phyloP scores from a whole-genome alignment of 1,140 invertebrate genomes.

The Helicoverpa armigera region DNA sequence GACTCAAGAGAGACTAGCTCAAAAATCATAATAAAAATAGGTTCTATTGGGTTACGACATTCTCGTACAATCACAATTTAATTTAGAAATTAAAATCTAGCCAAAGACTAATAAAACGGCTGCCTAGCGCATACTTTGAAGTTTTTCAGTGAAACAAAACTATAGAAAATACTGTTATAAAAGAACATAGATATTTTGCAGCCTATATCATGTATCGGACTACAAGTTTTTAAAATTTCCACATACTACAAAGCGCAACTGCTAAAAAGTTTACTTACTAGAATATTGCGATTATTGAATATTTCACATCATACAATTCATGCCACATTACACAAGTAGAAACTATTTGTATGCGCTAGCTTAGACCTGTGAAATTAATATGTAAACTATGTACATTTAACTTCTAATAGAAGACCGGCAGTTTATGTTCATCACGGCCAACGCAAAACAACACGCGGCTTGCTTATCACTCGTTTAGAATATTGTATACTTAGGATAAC shows the following conservation, averaged over 20 bases:
- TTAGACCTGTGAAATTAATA: background rate
- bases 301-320: background rate
- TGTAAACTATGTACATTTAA: background rate
- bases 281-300: no score
- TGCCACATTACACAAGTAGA: background rate
- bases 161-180: background rate
- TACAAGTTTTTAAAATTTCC: no score
- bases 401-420: background rate
- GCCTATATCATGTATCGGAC: no score
- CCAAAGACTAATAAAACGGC: slow-evolving; percentile 19
- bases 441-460: no score
- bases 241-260: no score
- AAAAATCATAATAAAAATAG: background rate
- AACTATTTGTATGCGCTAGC: background rate
- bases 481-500: no score
- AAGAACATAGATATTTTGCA: no score
- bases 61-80: slow-evolving; percentile 27
- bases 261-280: no score
- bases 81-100: slow-evolving; percentile 20
- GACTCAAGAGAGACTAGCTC: background rate
- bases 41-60: background rate
- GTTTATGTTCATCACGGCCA: no score
- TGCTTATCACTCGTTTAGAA: no score
- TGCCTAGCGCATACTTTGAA: background rate
- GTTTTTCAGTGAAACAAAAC: background rate